phyloP scores from a whole-genome alignment of 1,140 invertebrate species.

The Drosophila pruinosa region DNA sequence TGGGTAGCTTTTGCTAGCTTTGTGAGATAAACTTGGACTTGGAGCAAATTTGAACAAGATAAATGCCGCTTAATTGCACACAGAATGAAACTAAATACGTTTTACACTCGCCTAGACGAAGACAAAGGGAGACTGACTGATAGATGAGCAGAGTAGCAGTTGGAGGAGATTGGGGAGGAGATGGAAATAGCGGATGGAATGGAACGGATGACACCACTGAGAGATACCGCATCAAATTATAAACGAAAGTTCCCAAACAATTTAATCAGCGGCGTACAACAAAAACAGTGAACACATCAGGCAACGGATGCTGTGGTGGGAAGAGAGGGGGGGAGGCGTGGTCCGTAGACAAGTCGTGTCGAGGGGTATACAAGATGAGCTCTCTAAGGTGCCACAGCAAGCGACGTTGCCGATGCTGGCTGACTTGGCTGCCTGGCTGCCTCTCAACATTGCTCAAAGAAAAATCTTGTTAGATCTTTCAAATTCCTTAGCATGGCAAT shows the following conservation, averaged over 20 bases:
- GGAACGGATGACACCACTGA: constrained; percentile 27
- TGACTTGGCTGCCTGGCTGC: neutral
- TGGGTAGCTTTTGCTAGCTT: constrained; percentile 49
- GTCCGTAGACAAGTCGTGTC: too few relatives aligned
- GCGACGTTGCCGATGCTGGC: constrained; percentile 8
- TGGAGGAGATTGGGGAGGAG: constrained; percentile 3
- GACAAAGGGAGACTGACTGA: constrained; percentile 18
- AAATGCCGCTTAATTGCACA: constrained; percentile 68
- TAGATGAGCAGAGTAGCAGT: neutral
- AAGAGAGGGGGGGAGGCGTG: neutral
- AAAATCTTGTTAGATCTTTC: constrained; percentile 68
- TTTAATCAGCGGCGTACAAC: constrained; percentile 69
- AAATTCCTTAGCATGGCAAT: constrained; percentile 54
- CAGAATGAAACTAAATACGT: constrained; percentile 37
- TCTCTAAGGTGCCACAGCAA: constrained; percentile 3
- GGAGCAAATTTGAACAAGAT: constrained; percentile 72
- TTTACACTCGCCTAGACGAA: constrained; percentile 3
- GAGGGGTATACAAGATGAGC: neutral
- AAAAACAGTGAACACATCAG: constrained; percentile 31
- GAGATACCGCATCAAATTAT: constrained; percentile 64
- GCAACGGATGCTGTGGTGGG: neutral
- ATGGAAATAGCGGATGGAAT: constrained; percentile 10
- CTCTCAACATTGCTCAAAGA: constrained; percentile 40
- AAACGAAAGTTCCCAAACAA: constrained; percentile 73
- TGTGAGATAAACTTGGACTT: constrained; percentile 54